A percentile compares a stretch with the other conserved stretches of the same genome.
phyloP scores from a whole-genome alignment of 64 coral and sea anemone genomes.

The Montipora cactus region DNA sequence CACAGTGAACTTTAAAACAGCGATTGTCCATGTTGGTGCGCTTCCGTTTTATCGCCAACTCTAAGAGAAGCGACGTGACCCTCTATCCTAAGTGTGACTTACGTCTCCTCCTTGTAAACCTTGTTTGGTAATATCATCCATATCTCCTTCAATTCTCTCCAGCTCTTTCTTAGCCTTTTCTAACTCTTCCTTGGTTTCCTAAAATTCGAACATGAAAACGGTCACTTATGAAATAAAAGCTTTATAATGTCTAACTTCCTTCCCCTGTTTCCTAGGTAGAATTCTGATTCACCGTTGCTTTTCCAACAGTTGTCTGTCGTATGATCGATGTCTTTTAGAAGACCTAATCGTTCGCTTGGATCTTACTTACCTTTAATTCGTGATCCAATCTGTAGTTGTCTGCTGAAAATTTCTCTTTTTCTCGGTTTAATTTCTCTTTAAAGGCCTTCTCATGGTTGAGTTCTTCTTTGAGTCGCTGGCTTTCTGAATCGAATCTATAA shows the following conservation, averaged over 20 bases:
- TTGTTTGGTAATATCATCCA: constrained; percentile 54
- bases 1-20: no score
- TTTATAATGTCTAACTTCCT: no score
- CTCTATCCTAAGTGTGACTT: background rate
- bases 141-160: constrained; percentile 44
- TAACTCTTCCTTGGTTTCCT: constrained; percentile 57
- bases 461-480: constrained; percentile 71
- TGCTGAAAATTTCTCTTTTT: constrained; percentile 70
- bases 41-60: no score
- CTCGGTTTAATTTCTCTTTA: constrained; percentile 82
- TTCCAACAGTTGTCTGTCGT: no score
- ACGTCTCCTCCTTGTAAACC: constrained; percentile 49
- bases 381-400: constrained; percentile 78
- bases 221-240: no score
- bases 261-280: background rate
- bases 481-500: constrained; percentile 78
- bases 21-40: no score
- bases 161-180: constrained; percentile 52
- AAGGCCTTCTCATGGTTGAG: constrained; percentile 46
- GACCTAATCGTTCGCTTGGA: background rate
- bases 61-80: no score
- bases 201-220: background rate
- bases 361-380: constrained; percentile 38
- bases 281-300: no score
- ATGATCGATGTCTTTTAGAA: no score